phyloP scores from a whole-genome alignment of 2,113 vertebrate species.

The Etia nguti region DNA sequence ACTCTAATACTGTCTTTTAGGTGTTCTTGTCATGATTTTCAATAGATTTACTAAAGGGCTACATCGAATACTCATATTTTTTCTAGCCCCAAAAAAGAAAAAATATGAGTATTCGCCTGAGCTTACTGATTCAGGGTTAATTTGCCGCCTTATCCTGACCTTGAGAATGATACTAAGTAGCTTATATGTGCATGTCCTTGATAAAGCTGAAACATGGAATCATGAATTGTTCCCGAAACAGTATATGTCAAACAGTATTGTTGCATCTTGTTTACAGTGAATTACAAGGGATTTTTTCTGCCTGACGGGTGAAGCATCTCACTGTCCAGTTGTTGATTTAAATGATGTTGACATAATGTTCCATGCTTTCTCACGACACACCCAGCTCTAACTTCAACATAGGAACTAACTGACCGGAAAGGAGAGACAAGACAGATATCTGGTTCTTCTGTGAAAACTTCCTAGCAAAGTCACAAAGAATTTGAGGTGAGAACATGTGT shows the following conservation, averaged over 20 bases:
- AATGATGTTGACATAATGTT: constrained; percentile 43
- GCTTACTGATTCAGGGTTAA: background rate
- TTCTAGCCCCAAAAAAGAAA: background rate
- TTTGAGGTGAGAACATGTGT: background rate
- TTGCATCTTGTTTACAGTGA: background rate
- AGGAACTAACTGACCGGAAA: constrained; percentile 8
- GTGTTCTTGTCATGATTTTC: background rate
- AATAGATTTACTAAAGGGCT: background rate
- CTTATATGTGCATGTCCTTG: background rate
- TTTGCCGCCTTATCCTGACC: background rate
- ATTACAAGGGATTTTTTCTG: background rate
- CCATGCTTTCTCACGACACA: constrained; percentile 36
- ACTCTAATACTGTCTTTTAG: background rate
- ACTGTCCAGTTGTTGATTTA: constrained; percentile 2
- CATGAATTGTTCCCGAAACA: background rate
- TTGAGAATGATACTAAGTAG: background rate
- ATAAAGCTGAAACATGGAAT: background rate
- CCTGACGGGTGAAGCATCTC: background rate
- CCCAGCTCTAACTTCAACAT: constrained; percentile 25
- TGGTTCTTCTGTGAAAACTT: background rate
- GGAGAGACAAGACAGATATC: background rate
- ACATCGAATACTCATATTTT: background rate
- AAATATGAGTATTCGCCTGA: background rate
- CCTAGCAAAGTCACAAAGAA: background rate
- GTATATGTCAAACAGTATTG: background rate